Percentiles rank a stretch among this genome's conserved stretches.
Conservation (phyloP, 2,797 vertebrate genomes). For the Trichosurus vulpecula region DNA sequence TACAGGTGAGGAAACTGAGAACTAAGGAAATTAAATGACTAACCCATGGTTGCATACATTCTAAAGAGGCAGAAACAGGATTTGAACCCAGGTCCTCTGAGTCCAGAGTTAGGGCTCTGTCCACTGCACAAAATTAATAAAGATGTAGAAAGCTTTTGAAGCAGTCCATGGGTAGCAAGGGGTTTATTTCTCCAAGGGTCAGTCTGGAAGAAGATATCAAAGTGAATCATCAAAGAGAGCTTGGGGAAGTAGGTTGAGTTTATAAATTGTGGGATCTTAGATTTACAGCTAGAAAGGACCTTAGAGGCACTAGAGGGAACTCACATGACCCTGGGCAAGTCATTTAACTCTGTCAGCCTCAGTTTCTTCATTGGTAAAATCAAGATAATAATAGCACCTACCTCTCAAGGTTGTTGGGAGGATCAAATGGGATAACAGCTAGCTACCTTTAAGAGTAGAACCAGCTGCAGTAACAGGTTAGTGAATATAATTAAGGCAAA, state of each 20-base stretch:
- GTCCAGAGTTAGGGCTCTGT: neutral
- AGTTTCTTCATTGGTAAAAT: neutral
- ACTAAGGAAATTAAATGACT: neutral
- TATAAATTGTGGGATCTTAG: neutral
- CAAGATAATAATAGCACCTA: neutral
- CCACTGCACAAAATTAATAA: neutral
- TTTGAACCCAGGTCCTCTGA: neutral
- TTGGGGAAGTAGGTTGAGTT: neutral
- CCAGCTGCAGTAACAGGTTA: neutral
- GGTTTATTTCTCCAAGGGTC: neutral
- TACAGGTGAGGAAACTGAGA: conserved; percentile 10
- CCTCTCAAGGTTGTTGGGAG: neutral
- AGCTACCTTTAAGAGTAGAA: neutral
- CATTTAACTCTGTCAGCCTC: neutral
- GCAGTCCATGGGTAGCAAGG: neutral
- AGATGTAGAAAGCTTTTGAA: neutral
- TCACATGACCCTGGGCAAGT: neutral
- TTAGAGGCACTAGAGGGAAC: neutral
- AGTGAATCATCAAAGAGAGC: neutral
- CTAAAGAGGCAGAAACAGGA: neutral
- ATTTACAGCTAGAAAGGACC: neutral
- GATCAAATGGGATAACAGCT: neutral
- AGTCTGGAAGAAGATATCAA: neutral
- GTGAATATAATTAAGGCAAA: neutral
- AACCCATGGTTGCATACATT: neutral